Evolutionary conservation across 1,140 invertebrate species (phyloP), one percentile per base, ranked within the genome.

Genomic region (Hyles euphorbiae): DNA sequence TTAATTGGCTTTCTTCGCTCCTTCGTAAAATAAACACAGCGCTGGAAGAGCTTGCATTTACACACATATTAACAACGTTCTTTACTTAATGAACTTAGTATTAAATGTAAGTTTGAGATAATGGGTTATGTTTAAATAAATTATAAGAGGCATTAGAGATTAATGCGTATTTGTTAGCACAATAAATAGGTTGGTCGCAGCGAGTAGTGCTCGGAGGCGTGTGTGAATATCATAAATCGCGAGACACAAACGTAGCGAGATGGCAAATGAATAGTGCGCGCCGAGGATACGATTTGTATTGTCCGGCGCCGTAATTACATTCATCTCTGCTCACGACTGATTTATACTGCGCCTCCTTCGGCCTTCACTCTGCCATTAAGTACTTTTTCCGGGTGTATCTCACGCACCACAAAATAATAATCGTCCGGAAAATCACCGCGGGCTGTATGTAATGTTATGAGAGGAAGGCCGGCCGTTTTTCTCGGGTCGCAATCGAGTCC

Each of bases 351-450:
- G 60, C 53, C 51, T 59, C 46, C 63, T 62, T 65, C 58, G 60
- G 56, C 55, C 62, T 59, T 50, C 60, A 47, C 68, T 73, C 72
- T 70, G 74, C 57, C 75, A 76, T 79, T 83, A 82, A 81, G 70
- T 82, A 72, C 70, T 83, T 83, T 83, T 81, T 68, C 78, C 54
- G 76, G 71, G 65, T 65, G 67, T 70, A 73, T 74, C 82, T 89
- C 83, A 89, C 88, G 87, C 83, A 82, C 81, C 87, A 89, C 87
- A 88, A 88, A 90, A 89, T 88, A 89, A 90, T 90, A 87, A 89
- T 86, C 83, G 81, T 87, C 81, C 83, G 87, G 89, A 90, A 89
- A 90, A 89, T 89, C 81, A 82, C 60, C 74, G 59, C 62, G 77
- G 78, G 78, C 86, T 88, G 86, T 87, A 88, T 87, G 86, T 88